phyloP scores from a whole-genome alignment of 2,888 invertebrate genomes.

The Amblyteles armatorius region DNA sequence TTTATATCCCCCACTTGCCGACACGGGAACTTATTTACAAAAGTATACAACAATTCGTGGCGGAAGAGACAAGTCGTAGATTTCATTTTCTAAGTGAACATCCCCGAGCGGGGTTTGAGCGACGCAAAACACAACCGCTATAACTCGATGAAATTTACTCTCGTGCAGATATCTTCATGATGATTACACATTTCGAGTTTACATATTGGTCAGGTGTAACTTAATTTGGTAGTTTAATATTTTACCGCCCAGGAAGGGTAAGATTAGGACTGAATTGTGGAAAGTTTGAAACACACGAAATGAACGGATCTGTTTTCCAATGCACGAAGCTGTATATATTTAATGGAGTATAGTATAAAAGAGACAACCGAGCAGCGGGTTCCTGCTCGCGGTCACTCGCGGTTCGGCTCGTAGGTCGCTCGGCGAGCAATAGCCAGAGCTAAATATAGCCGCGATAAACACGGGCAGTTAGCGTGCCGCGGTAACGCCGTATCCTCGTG shows the following conservation, averaged over 20 bases:
- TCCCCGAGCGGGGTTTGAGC: no score
- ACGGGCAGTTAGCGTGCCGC: constrained; percentile 80
- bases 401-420: constrained; percentile 74
- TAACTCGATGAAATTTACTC: no score
- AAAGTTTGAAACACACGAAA: not conserved
- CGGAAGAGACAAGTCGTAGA: no score
- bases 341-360: constrained; percentile 48
- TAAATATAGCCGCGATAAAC: constrained; percentile 83
- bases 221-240: not conserved
- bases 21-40: not conserved
- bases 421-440: constrained; percentile 80
- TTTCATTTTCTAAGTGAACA: no score
- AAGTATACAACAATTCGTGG: not conserved
- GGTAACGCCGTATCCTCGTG: constrained; percentile 73
- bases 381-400: constrained; percentile 57
- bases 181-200: not conserved
- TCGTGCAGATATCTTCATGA: no score
- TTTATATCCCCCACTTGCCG: not conserved
- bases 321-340: constrained; percentile 21
- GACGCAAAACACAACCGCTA: no score
- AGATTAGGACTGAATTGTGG: not conserved
- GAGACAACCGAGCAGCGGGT: constrained; percentile 50
- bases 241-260: not conserved
- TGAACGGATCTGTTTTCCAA: not conserved
- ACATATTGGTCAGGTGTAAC: not conserved